A percentile compares a stretch with the other conserved stretches of the same genome.
Conservation (phyloP, 1,140 invertebrate species). For the Octopus sinensis region DNA sequence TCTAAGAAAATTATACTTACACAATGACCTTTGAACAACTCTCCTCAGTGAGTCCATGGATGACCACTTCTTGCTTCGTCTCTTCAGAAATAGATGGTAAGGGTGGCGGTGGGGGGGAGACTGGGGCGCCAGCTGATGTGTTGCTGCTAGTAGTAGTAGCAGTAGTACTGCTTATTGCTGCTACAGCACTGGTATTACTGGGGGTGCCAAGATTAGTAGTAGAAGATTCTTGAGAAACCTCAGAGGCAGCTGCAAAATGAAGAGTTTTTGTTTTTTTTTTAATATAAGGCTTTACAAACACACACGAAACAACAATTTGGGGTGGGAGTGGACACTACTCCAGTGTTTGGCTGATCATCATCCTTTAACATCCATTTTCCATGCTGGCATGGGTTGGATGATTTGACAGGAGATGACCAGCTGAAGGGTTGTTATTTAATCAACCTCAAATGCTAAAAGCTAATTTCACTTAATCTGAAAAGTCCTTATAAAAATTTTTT, state of each 20-base stretch:
- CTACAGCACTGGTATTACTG: not conserved
- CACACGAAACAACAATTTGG: too few relatives aligned
- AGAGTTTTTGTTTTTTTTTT: too few relatives aligned
- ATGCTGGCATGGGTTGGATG: too few relatives aligned
- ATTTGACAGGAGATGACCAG: too few relatives aligned
- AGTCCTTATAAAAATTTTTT: too few relatives aligned
- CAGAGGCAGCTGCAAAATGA: not conserved
- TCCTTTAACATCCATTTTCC: too few relatives aligned
- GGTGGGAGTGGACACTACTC: too few relatives aligned
- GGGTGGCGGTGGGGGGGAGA: not conserved
- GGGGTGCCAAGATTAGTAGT: not conserved
- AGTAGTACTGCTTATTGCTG: not conserved
- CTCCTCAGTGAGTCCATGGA: conserved; percentile 4
- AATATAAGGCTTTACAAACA: too few relatives aligned
- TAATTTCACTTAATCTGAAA: too few relatives aligned
- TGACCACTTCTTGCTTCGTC: not conserved
- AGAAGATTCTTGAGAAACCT: not conserved
- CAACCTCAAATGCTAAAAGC: too few relatives aligned
- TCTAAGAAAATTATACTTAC: not conserved
- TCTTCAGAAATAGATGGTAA: not conserved
- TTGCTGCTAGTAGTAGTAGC: not conserved
- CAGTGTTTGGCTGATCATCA: too few relatives aligned
- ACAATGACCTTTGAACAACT: conserved; percentile 3
- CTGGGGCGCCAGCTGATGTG: not conserved
- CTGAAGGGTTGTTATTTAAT: too few relatives aligned